Conservation (phyloP, 2,113 vertebrate genomes). For the Tonatia bakeri region DNA sequence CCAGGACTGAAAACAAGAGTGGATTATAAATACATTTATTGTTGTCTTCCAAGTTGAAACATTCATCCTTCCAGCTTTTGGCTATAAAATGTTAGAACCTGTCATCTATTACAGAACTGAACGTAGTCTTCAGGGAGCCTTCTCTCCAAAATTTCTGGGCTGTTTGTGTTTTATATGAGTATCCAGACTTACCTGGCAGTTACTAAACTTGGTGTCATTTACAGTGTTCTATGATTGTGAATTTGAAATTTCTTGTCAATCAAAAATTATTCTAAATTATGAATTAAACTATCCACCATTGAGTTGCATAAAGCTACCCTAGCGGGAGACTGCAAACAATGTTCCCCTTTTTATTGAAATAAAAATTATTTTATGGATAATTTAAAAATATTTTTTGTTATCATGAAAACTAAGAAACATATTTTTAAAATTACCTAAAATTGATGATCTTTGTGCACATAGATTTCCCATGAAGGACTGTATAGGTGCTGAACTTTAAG, state of each 20-base stretch:
- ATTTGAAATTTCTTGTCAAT: slow-evolving; percentile 41
- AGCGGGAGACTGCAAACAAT: not conserved
- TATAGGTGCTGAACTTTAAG: not conserved
- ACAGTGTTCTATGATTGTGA: slow-evolving; percentile 36
- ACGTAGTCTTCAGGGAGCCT: slow-evolving; percentile 30
- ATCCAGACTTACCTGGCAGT: slow-evolving; percentile 21
- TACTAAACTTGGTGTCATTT: slow-evolving; percentile 28
- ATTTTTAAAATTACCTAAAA: not conserved
- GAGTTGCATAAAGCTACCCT: not conserved
- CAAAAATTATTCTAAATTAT: slow-evolving; percentile 8
- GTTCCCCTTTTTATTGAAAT: slow-evolving; percentile 10
- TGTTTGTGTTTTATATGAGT: slow-evolving; percentile 51
- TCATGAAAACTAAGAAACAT: not conserved
- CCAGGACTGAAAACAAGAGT: not conserved
- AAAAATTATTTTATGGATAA: slow-evolving; percentile 5
- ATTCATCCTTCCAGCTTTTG: slow-evolving; percentile 13
- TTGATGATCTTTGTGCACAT: not conserved
- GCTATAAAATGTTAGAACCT: slow-evolving; percentile 28
- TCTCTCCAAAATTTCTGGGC: slow-evolving; percentile 50
- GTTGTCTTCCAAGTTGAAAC: slow-evolving; percentile 22
- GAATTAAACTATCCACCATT: not conserved
- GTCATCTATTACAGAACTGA: slow-evolving; percentile 8
- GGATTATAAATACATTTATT: not conserved
- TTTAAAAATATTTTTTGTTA: slow-evolving; percentile 14
- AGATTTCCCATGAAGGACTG: not conserved